Percentiles rank a stretch among this genome's conserved stretches.
phyloP scores from a whole-genome alignment of 2,113 vertebrate species.

The Neotoma lepida region DNA sequence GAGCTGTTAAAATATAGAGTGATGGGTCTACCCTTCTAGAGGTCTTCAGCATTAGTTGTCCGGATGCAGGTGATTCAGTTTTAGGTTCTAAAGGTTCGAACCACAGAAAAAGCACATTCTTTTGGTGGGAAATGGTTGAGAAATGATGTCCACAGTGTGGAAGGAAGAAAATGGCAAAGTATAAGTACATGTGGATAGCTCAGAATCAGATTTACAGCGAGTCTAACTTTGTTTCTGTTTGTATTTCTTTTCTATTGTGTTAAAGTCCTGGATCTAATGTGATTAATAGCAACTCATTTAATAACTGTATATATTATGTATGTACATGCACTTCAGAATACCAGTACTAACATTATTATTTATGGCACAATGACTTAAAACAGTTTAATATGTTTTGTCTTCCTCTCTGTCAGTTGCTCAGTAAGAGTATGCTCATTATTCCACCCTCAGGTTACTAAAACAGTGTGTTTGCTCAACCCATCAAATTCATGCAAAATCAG shows the following conservation, averaged over 20 bases:
- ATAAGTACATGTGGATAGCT: not conserved
- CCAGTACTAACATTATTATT: not conserved
- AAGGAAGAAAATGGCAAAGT: slow-evolving; percentile 33
- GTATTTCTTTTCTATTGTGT: slow-evolving; percentile 28
- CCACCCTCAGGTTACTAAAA: not conserved
- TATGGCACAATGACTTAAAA: not conserved
- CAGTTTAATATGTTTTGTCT: not conserved
- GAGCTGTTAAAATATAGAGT: not conserved
- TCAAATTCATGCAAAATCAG: not conserved
- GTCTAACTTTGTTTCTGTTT: slow-evolving; percentile 29
- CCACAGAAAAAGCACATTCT: not conserved
- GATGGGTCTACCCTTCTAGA: not conserved
- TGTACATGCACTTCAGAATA: not conserved
- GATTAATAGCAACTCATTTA: slow-evolving; percentile 7
- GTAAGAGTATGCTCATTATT: not conserved
- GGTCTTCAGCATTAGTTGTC: not conserved
- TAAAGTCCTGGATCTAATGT: slow-evolving; percentile 18
- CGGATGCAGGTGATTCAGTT: not conserved
- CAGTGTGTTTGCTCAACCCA: not conserved
- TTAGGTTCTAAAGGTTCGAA: not conserved
- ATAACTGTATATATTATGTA: not conserved
- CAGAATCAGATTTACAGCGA: slow-evolving; percentile 4
- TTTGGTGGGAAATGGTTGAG: not conserved
- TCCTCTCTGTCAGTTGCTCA: not conserved
- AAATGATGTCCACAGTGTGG: not conserved